Evolutionary conservation across 2,888 invertebrate species (phyloP), one percentile per base, ranked within the genome.

Genomic region (Subacronicta megacephala): DNA sequence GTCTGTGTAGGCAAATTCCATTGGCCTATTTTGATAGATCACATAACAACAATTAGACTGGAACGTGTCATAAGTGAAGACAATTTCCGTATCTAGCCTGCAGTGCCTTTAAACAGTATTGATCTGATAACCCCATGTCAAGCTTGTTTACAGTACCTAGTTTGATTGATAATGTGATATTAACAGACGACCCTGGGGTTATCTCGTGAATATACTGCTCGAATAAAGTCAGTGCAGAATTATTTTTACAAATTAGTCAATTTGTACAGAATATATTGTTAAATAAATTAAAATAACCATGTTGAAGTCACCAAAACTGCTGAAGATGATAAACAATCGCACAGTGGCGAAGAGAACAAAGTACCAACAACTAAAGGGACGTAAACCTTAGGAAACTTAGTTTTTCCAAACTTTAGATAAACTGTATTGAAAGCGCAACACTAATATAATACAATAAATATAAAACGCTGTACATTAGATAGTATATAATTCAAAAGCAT

Each of bases 161-260:
- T 88, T 87, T 87, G 89, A 91, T 90, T 90, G 87, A 90, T 88
- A 85, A 81, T 71, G 81, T 80, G 85, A 87, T 88, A 83, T 68
- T 74, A 77, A 72, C 77, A 60, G 66, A 65, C 62, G 84, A 81
- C 84, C 83, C 55, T 43, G 70, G 10, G 89, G 90, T 89, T 90
- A 91, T 91, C 90, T 52, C 33, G 33, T 50, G 56, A 61, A 55
- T 55, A 69, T 65, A 76, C 72, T 63, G 68, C 72, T 77, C 68
- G 62, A 74, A 80, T 77, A 73, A 62, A 82, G 47, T 68, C 46
- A 60, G 53, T 62, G 49, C 56, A 47, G 42, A 63, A 75, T 72
- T 72, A 77, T 78, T 77, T 74, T 72, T 63, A 72, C 43, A 54
- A 50, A 60, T 60, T 53, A 65, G 73, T 71, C 61, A 40, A 52